Evolutionary conservation across 2,888 invertebrate species (phyloP).

Genomic region (Melieria crassipennis): DNA sequence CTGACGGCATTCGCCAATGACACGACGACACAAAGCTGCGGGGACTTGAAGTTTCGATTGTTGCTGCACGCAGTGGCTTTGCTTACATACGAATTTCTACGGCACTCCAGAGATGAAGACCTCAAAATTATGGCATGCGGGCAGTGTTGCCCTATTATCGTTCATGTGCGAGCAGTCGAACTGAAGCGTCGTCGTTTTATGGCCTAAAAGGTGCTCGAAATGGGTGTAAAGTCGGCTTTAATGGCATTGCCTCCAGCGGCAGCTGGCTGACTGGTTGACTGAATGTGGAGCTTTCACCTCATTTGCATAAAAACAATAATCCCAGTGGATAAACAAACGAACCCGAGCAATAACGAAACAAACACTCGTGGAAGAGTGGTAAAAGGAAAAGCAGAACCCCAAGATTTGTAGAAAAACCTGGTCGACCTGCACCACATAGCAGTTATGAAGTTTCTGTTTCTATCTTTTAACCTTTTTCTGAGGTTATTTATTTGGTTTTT

Average conservation of each 20-base stretch:
- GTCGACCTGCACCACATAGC: too few relatives aligned
- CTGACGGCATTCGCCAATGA: not conserved
- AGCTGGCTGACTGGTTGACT: conserved; percentile 7
- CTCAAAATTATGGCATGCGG: too few relatives aligned
- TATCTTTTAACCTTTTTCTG: too few relatives aligned
- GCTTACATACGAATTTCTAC: too few relatives aligned
- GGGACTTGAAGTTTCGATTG: too few relatives aligned
- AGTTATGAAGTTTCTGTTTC: too few relatives aligned
- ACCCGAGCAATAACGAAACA: not conserved
- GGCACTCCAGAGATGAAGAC: too few relatives aligned
- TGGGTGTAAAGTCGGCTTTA: conserved; percentile 18
- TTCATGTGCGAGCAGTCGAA: not conserved
- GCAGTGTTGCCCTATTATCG: too few relatives aligned
- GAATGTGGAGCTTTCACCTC: conserved; percentile 52
- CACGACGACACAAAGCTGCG: too few relatives aligned
- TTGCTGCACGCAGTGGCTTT: too few relatives aligned
- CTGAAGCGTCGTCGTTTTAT: conserved; percentile 5
- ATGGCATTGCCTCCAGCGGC: conserved; percentile 13
- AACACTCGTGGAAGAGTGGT: conserved; percentile 23
- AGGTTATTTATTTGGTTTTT: too few relatives aligned
- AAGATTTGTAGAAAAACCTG: not conserved
- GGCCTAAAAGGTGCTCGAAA: conserved; percentile 16
- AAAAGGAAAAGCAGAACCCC: not conserved
- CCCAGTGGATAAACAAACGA: conserved; percentile 1
- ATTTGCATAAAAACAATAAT: conserved; percentile 49